These are phyloP conservation scores for Phengaris arion DNA, from an alignment of 2,888 invertebrate genomes.

Conservation along the genomic window DNA sequence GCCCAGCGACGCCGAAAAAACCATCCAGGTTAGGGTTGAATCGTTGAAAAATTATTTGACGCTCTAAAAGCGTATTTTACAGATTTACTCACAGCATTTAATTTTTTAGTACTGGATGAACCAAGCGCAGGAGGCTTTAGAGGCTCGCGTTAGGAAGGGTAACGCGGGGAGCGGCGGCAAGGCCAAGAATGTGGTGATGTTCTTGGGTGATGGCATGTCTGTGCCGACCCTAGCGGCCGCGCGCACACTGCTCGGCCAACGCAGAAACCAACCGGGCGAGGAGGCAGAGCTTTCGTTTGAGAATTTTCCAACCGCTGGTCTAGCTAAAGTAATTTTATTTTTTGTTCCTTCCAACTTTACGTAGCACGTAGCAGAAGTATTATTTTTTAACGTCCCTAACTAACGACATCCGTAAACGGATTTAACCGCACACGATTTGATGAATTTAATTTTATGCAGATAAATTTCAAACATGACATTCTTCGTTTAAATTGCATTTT, in stretches of 20 bases:
- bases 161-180: conserved; percentile 23
- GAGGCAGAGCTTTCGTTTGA: conserved; percentile 81
- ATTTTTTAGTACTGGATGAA: conserved; percentile 15
- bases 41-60: too few species aligned
- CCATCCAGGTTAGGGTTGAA: conserved; percentile 5
- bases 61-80: too few species aligned
- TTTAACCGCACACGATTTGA: too few species aligned
- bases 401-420: too few species aligned
- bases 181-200: conserved; percentile 81
- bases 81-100: too few species aligned
- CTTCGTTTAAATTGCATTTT: too few species aligned
- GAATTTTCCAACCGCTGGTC: conserved; percentile 78
- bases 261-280: conserved; percentile 75
- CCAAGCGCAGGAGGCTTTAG: conserved; percentile 16
- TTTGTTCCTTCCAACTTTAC: background rate
- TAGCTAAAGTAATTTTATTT: conserved; percentile 79
- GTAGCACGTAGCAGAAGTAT: background rate
- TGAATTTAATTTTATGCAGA: too few species aligned
- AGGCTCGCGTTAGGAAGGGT: background rate
- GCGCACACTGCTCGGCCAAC: conserved; percentile 82
- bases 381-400: too few species aligned
- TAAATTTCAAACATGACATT: too few species aligned
- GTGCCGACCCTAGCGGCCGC: conserved; percentile 83
- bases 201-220: conserved; percentile 88
- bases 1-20: conserved; percentile 8